Base-by-base conservation (phyloP, 2,113 vertebrate genomes). In the Mystacornis crossleyi region DNA sequence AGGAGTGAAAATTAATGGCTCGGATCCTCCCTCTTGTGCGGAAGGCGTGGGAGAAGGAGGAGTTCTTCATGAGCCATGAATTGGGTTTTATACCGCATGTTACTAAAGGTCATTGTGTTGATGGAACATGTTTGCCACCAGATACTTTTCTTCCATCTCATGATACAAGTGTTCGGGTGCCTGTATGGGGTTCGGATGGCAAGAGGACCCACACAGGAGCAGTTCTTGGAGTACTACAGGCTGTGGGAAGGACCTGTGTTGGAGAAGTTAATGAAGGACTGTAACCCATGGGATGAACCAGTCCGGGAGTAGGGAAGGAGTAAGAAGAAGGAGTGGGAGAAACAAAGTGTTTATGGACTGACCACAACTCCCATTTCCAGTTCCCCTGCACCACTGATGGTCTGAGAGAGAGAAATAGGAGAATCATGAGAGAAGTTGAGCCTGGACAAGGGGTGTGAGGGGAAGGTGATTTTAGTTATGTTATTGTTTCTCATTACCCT, bases 101-200 rank as follows among this genome's bases (percentile, higher is more conserved):
- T 92, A 90, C 71, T 87, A 72, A 72, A 85, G 31, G 45, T 42
- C 9, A 1, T 89, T 86, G 25, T 61, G 28, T 81, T 88, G 66
- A 48, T 60, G 40, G n/a, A 71, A 38, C 10, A 5, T 36, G 9
- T 75, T 91, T 93, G 23, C 25, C 71, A 20, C 31, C 20, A 47
- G 51, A 2, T 83, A 2, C 7, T 10, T 43, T 60, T 79, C 51
- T 57, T 40, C 23, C 2, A 2, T 62, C n/a, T 89, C 6, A 4
- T 42, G 26, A 8, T 62, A 36, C 2, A 31, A 28, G 38, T 21
- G 28, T 74, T 87, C 38, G 10, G 8, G 8, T 86, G 29, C 18
- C 34, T 65, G 1, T 48, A 7, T 29, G 38, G 19, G 9, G 8
- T 79, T 88, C 18, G 4, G 0, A 0, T 67, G 66, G 23, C 57